These are phyloP conservation scores for Dicyrtomina minuta DNA, from an alignment of 2,888 invertebrate species.

Conservation along the genomic window DNA sequence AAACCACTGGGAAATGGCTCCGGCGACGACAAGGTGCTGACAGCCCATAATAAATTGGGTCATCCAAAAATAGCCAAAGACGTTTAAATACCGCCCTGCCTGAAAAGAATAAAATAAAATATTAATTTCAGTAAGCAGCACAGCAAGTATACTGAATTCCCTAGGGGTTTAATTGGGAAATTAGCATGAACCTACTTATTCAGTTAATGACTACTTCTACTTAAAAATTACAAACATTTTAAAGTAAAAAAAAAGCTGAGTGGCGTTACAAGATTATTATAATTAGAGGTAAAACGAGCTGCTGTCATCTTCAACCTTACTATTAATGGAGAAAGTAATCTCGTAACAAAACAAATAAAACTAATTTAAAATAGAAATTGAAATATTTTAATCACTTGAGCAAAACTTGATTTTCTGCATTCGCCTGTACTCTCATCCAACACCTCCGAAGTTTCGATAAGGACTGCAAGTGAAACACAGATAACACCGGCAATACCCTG, in stretches of 20 bases:
- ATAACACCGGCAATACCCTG: conserved; percentile 4
- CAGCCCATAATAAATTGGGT: conserved; percentile 68
- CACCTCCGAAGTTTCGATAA: conserved; percentile 2
- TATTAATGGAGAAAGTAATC: too few species aligned
- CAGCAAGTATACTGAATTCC: too few species aligned
- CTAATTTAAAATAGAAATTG: too few species aligned
- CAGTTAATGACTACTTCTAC: too few species aligned
- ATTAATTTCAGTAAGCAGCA: too few species aligned
- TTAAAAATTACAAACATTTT: too few species aligned
- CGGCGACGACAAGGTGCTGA: conserved; percentile 68
- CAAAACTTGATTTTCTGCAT: conserved; percentile 12
- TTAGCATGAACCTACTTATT: too few species aligned
- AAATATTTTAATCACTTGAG: neutral
- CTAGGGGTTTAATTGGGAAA: too few species aligned
- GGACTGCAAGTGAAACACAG: neutral
- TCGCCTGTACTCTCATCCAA: neutral
- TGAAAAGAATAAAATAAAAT: conserved; percentile 39
- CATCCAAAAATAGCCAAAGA: conserved; percentile 66
- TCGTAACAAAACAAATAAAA: too few species aligned
- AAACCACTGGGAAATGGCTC: conserved; percentile 68
- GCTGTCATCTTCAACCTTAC: too few species aligned
- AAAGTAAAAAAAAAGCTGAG: conserved; percentile 27
- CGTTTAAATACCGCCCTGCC: conserved; percentile 60
- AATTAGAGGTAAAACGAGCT: too few species aligned
- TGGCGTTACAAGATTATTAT: neutral